Evolutionary conservation across 2,888 invertebrate genomes (phyloP).

Genomic region (Pachycephus smyrnensis): DNA sequence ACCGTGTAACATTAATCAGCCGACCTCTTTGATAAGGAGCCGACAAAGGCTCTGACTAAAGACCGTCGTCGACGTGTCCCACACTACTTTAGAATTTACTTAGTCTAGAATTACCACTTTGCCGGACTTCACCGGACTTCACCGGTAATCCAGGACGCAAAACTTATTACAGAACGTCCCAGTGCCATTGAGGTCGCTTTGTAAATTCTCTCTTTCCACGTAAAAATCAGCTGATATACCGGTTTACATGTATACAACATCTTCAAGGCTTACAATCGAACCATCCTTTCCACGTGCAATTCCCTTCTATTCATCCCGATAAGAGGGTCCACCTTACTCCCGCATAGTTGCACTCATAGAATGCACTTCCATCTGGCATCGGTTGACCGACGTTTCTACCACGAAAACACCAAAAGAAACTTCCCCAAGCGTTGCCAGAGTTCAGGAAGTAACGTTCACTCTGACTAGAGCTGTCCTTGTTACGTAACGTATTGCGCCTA

Average conservation of each 20-base stretch:
- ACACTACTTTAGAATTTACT: not conserved
- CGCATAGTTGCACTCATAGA: not conserved
- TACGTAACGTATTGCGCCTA: constrained; percentile 40
- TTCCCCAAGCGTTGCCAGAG: constrained; percentile 18
- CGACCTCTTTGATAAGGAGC: not conserved
- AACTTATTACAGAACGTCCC: not conserved
- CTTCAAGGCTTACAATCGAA: not conserved
- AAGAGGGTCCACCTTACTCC: not conserved
- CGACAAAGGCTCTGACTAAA: not conserved
- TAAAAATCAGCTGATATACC: not conserved
- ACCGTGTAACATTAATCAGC: not conserved
- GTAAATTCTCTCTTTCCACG: not conserved
- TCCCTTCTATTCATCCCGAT: not conserved
- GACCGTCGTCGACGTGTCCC: not conserved
- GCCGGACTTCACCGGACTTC: too few species aligned
- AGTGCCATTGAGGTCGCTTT: not conserved
- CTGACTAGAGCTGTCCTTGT: constrained; percentile 36
- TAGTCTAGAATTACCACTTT: not conserved
- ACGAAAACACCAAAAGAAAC: not conserved
- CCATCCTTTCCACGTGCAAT: not conserved
- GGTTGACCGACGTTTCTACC: not conserved
- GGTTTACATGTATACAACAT: not conserved
- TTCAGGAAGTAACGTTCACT: constrained; percentile 34
- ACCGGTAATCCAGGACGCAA: not conserved
- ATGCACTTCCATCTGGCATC: not conserved